phyloP scores from a whole-genome alignment of 2,797 vertebrate genomes.

The Labeo calbasu region DNA sequence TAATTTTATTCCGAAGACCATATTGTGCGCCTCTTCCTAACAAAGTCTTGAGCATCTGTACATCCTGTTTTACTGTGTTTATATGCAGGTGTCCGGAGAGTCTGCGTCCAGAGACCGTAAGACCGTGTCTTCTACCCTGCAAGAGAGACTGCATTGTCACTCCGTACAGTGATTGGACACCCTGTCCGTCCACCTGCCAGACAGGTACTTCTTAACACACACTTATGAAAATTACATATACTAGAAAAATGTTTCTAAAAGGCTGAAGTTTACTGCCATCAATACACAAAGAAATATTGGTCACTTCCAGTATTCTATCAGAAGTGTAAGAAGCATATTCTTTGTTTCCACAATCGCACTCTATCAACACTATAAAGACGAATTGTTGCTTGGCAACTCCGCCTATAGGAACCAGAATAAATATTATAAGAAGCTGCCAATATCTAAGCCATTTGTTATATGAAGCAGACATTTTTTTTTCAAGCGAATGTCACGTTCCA shows the following conservation, averaged over 20 bases:
- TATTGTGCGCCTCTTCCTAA: neutral
- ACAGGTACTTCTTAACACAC: conserved; percentile 77
- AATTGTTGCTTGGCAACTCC: conserved; percentile 61
- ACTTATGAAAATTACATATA: neutral
- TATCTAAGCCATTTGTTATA: conserved; percentile 46
- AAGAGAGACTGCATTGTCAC: conserved; percentile 92
- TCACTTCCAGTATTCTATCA: conserved; percentile 24
- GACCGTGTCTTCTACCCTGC: conserved; percentile 93
- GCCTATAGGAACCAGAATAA: conserved; percentile 46
- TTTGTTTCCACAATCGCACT: conserved; percentile 25
- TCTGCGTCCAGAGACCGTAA: conserved; percentile 92
- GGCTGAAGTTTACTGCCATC: neutral
- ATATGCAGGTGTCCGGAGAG: conserved; percentile 89
- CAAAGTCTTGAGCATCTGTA: neutral
- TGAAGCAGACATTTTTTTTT: neutral
- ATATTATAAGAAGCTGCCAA: conserved; percentile 48
- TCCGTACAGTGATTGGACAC: conserved; percentile 93
- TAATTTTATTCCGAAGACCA: neutral
- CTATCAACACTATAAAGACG: conserved; percentile 51
- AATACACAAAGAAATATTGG: conserved; percentile 37
- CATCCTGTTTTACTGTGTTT: neutral
- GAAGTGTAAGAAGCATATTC: conserved; percentile 29
- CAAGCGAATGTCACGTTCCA: conserved; percentile 25
- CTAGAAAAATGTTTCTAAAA: neutral
- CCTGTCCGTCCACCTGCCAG: conserved; percentile 84